These are phyloP conservation scores for Patiria miniata DNA, from an alignment of 35 echinoderm and acorn worm genomes.

Conservation along the genomic window DNA sequence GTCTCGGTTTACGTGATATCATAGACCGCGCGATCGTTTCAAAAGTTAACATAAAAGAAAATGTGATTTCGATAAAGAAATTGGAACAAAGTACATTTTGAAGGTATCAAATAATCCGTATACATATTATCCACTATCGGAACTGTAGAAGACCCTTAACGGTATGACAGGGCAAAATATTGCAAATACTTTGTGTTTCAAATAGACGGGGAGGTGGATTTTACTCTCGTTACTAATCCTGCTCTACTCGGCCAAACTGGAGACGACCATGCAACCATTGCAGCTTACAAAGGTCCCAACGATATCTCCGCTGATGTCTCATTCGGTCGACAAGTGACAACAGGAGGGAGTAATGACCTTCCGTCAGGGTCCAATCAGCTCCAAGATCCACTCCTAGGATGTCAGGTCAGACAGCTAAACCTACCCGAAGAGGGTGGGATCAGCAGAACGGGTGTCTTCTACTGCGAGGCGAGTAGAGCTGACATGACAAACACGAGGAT, in stretches of 20 bases:
- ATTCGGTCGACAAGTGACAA: neutral
- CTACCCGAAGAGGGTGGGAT: neutral
- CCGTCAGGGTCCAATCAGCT: neutral
- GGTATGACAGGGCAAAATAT: neutral
- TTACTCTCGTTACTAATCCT: neutral
- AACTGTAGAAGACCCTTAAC: neutral
- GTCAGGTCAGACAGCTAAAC: neutral
- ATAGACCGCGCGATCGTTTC: neutral
- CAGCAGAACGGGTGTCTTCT: neutral
- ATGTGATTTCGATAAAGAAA: neutral
- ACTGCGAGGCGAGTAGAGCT: neutral
- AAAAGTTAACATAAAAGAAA: neutral
- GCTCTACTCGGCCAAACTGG: neutral
- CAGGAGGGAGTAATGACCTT: neutral
- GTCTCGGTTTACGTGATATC: too few relatives aligned
- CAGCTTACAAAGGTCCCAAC: neutral
- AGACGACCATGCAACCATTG: neutral
- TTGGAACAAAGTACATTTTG: neutral
- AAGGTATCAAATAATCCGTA: neutral
- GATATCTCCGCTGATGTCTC: neutral
- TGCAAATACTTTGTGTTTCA: neutral
- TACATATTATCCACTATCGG: neutral
- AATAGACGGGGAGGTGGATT: neutral
- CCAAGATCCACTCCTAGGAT: neutral
- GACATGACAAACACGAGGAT: neutral